Evolutionary conservation across 1,140 invertebrate species (phyloP).

Genomic region (Drosophila eugracilis): DNA sequence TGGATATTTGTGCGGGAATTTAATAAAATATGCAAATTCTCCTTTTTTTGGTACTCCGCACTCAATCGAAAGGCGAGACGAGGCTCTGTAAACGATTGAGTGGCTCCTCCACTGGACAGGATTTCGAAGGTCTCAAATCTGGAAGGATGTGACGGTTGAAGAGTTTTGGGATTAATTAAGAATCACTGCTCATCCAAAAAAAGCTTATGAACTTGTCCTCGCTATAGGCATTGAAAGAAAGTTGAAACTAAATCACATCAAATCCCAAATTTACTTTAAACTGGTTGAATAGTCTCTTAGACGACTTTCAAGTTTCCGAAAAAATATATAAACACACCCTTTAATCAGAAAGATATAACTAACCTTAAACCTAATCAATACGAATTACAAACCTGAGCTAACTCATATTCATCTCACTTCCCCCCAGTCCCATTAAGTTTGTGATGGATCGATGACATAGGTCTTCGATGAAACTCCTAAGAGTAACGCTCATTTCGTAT

Average conservation of each 20-base stretch:
- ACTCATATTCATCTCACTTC: no score
- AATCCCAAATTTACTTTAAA: no score
- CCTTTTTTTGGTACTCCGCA: conserved; percentile 53
- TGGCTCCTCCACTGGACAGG: conserved; percentile 35
- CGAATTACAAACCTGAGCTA: not conserved
- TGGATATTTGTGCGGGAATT: conserved; percentile 80
- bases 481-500: conserved; percentile 18
- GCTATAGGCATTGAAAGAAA: no score
- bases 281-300: not conserved
- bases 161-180: conserved; percentile 46
- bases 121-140: conserved; percentile 26
- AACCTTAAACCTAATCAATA: not conserved
- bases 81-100: conserved; percentile 44
- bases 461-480: conserved; percentile 13
- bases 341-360: no score
- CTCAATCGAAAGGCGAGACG: conserved; percentile 55
- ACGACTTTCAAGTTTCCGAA: no score
- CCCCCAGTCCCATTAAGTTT: not conserved
- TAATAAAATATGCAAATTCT: conserved; percentile 82
- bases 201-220: not conserved
- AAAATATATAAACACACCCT: not conserved
- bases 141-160: conserved; percentile 15
- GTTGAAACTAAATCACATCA: not conserved
- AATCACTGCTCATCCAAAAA: not conserved
- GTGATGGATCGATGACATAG: conserved; percentile 33